These are phyloP conservation scores for Noctua comes DNA, from an alignment of 2,888 invertebrate species.

Conservation along the genomic window DNA sequence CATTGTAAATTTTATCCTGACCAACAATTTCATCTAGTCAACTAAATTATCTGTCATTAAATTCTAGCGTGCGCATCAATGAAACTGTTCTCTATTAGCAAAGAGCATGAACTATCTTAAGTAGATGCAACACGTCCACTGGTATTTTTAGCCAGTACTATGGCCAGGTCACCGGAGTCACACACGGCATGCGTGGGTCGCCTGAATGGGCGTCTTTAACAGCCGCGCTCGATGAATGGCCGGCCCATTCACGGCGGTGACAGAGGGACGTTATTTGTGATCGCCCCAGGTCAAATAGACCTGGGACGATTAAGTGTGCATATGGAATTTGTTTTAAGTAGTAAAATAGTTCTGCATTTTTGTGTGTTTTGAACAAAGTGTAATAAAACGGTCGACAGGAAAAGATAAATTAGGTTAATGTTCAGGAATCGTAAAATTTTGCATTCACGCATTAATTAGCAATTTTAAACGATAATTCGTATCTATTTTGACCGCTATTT, in stretches of 20 bases:
- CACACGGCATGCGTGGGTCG: slow-evolving; percentile 75
- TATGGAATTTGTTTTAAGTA: slow-evolving; percentile 49
- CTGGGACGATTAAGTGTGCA: slow-evolving; percentile 58
- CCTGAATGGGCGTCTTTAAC: slow-evolving; percentile 77
- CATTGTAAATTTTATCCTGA: not conserved
- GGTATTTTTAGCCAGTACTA: slow-evolving; percentile 69
- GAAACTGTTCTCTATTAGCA: slow-evolving; percentile 21
- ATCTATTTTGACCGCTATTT: slow-evolving; percentile 32
- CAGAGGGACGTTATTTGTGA: slow-evolving; percentile 69
- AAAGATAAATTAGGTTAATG: slow-evolving; percentile 33
- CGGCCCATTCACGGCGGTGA: slow-evolving; percentile 71
- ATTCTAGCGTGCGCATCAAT: slow-evolving; percentile 28
- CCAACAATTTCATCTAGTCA: not conserved
- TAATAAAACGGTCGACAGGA: slow-evolving; percentile 23
- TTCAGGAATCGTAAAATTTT: slow-evolving; percentile 20
- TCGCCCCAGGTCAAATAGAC: slow-evolving; percentile 65
- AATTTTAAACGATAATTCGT: slow-evolving; percentile 19
- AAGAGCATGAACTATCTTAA: slow-evolving; percentile 41
- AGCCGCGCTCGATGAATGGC: slow-evolving; percentile 72
- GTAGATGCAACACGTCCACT: slow-evolving; percentile 54
- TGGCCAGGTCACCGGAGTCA: slow-evolving; percentile 65
- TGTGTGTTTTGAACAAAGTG: slow-evolving; percentile 14
- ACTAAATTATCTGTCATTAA: not conserved
- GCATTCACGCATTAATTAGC: slow-evolving; percentile 5
- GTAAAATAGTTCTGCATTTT: slow-evolving; percentile 17